A percentile compares a stretch with the other conserved stretches of the same genome.
Conservation (phyloP, 2,113 vertebrate genomes). For the Nymphicus hollandicus region DNA sequence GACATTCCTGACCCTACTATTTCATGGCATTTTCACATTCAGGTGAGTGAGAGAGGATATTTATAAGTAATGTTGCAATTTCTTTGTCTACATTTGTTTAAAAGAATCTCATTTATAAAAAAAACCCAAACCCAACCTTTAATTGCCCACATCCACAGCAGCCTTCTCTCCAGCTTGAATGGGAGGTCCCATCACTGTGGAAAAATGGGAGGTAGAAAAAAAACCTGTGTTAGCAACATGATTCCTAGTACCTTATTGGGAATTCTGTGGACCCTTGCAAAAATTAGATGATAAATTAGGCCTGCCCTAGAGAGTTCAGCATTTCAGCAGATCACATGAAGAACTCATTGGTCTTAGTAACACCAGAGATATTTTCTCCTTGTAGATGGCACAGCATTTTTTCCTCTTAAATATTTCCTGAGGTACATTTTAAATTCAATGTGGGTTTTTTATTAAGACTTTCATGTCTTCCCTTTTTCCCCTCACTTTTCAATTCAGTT, state of each 20-base stretch:
- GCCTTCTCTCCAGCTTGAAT: background rate
- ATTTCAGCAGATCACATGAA: background rate
- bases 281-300: constrained; percentile 13
- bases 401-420: background rate
- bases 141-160: background rate
- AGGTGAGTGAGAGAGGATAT: background rate
- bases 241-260: background rate
- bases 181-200: background rate
- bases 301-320: background rate
- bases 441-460: background rate
- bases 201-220: background rate
- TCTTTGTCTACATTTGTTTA: background rate
- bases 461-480: background rate
- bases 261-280: constrained; percentile 15
- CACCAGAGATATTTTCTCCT: background rate
- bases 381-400: background rate
- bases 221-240: background rate
- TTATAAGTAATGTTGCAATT: background rate
- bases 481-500: background rate
- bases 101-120: background rate
- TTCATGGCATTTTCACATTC: background rate
- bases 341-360: background rate
- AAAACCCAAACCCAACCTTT: rapidly evolving
- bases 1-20: background rate
- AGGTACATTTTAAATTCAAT: constrained; percentile 9